These are phyloP conservation scores for Priapulus caudatus DNA, from an alignment of 2,888 invertebrate species.

Conservation along the genomic window DNA sequence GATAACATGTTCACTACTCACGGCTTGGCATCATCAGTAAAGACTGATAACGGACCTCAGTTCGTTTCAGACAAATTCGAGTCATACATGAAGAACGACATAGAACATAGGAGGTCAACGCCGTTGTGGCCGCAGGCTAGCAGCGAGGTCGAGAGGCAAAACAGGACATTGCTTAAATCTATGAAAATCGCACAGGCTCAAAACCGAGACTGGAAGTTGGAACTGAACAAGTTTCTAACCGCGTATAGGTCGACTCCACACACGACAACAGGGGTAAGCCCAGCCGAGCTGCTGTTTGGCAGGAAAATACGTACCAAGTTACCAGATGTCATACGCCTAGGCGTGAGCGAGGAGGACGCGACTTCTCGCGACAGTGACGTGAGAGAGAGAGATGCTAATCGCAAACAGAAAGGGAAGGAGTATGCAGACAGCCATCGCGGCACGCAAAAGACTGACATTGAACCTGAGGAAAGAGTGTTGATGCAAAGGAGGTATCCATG, in stretches of 20 bases:
- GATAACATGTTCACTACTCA: conserved; percentile 18
- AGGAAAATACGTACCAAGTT: conserved; percentile 17
- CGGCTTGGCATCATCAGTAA: conserved; percentile 18
- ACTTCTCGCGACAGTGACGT: no score
- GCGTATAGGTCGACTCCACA: conserved; percentile 20
- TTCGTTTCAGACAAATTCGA: conserved; percentile 16
- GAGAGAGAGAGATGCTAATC: no score
- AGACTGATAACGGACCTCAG: conserved; percentile 21
- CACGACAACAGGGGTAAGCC: conserved; percentile 16
- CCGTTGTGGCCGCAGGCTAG: conserved; percentile 20
- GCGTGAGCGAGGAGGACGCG: no score
- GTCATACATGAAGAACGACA: conserved; percentile 15
- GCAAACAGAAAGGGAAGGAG: not conserved
- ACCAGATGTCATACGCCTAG: no score
- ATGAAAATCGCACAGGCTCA: conserved; percentile 18
- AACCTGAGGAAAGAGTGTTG: no score
- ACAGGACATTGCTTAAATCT: conserved; percentile 19
- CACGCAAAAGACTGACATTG: no score
- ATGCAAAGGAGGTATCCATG: no score
- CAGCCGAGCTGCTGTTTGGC: conserved; percentile 17
- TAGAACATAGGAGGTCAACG: conserved; percentile 16
- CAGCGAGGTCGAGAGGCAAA: conserved; percentile 21
- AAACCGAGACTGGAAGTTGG: conserved; percentile 14
- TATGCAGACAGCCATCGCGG: not conserved
- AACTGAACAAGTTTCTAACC: conserved; percentile 16